phyloP scores from a whole-genome alignment of 1,140 invertebrate species.

The Linepithema humile region DNA sequence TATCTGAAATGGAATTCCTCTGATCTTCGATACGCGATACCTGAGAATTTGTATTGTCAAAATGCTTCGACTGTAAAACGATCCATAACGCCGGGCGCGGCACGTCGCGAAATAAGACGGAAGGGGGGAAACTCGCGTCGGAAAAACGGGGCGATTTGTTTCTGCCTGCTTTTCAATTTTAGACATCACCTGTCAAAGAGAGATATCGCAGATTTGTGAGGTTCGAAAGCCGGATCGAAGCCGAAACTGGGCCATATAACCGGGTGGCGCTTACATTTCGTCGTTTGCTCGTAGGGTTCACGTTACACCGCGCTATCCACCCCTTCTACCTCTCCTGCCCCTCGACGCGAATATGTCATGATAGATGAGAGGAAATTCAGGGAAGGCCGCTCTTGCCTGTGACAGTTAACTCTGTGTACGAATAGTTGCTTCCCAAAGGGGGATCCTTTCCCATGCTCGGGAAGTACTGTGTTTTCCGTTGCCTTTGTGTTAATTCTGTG shows the following conservation, averaged over 20 bases:
- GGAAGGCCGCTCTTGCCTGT: slow-evolving; percentile 45
- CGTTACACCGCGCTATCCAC: background rate
- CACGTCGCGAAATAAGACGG: slow-evolving; percentile 17
- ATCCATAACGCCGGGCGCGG: slow-evolving; percentile 8
- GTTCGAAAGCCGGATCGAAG: slow-evolving; percentile 37
- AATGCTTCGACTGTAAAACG: slow-evolving; percentile 12
- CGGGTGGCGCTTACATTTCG: background rate
- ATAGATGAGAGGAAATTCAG: slow-evolving; percentile 60
- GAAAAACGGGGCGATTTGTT: slow-evolving; percentile 50
- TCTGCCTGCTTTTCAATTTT: slow-evolving; percentile 50
- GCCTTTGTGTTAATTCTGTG: slow-evolving; percentile 48
- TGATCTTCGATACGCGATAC: background rate
- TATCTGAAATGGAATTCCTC: background rate
- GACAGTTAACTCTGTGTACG: slow-evolving; percentile 41
- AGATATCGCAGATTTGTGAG: slow-evolving; percentile 53
- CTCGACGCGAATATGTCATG: slow-evolving; percentile 41
- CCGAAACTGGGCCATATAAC: slow-evolving; percentile 18
- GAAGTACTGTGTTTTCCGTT: slow-evolving; percentile 31
- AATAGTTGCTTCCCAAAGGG: slow-evolving; percentile 29
- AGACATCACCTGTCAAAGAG: slow-evolving; percentile 51
- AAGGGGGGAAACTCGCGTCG: background rate
- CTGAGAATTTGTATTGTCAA: slow-evolving; percentile 27
- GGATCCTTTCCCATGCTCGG: slow-evolving; percentile 42
- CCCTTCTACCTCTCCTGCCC: background rate
- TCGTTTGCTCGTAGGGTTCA: slow-evolving; percentile 25